These are phyloP conservation scores for Sarcophaga rosellei DNA, from an alignment of 2,888 invertebrate species.

Conservation along the genomic window DNA sequence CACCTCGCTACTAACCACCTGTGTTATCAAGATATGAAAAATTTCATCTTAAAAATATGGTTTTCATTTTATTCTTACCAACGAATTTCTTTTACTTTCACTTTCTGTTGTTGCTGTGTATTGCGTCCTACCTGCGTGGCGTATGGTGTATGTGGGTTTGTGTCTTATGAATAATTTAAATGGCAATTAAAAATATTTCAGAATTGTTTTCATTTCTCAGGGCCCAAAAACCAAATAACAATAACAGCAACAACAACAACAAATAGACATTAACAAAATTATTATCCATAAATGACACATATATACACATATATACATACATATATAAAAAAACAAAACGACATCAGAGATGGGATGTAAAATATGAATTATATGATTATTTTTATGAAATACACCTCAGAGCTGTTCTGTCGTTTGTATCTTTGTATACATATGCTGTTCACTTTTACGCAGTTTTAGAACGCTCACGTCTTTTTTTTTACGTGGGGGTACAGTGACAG, in stretches of 20 bases:
- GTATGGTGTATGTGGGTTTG: conserved; percentile 2
- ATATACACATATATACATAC: neutral
- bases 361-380: conserved; percentile 29
- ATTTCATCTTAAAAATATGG: conserved; percentile 13
- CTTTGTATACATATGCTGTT: too few species aligned
- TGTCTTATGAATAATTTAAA: conserved; percentile 54
- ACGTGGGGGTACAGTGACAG: too few species aligned
- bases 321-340: neutral
- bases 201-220: neutral
- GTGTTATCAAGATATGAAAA: conserved; percentile 5
- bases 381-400: neutral
- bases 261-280: conserved; percentile 23
- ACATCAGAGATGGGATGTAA: conserved; percentile 19
- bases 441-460: too few species aligned
- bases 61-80: neutral
- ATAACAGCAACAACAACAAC: neutral
- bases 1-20: conserved; percentile 8
- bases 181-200: conserved; percentile 49
- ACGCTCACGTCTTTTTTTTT: too few species aligned
- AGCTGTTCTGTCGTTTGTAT: neutral
- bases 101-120: neutral
- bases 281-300: conserved; percentile 8
- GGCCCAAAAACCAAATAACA: neutral
- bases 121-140: neutral
- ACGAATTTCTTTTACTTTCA: neutral